Evolutionary conservation across 2,797 vertebrate genomes (phyloP), one percentile per base, ranked within the genome.

Genomic region (Coccyzus lansbergi): DNA sequence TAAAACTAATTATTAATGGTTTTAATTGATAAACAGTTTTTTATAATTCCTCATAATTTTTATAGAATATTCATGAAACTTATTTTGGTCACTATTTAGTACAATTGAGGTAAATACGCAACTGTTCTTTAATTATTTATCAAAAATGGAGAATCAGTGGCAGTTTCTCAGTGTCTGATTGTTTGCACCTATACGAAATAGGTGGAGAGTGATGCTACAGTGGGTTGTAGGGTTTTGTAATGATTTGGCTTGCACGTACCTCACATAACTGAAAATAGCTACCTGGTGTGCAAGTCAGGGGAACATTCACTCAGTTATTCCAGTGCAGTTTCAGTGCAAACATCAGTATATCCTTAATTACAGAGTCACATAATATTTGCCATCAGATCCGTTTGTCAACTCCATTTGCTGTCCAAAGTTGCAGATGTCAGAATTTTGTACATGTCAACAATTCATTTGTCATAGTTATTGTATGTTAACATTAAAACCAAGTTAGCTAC

Each of bases 291-390:
- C 64, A 84, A 78, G 64, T 17, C 29, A 36, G 60, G 90, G 81
- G 74, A 90, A 86, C 93, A 94, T 86, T 56, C 64, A 64, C 29
- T 58, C 33, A 77, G 31, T 69, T 88, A 34, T 76, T 56, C 34
- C 38, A 28, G 24, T 21, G 62, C 17, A 70, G 63, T 84, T 95
- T 79, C 56, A 80, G 71, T 87, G 90, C 76, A 87, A 94, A 95
- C 68, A 80, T 80, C 64, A 85, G 70, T 60, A 85, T 60, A 78
- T 42, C 65, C 76, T 62, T 95, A 94, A 95, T 96, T 95, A 87
- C 14, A 25, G 82, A 94, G 88, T 96, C 93, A 95, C 84, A 90
- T 92, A 94, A 93, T 87, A 90, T 95, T 96, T 96, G 86, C 88
- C 86, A 64, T 95, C 81, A 85, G 71, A 91, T 75, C 82, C 28